A percentile compares a stretch with the other conserved stretches of the same genome.
These are phyloP conservation scores for Chionis minor DNA, from an alignment of 2,113 vertebrate species.

Conservation along the genomic window DNA sequence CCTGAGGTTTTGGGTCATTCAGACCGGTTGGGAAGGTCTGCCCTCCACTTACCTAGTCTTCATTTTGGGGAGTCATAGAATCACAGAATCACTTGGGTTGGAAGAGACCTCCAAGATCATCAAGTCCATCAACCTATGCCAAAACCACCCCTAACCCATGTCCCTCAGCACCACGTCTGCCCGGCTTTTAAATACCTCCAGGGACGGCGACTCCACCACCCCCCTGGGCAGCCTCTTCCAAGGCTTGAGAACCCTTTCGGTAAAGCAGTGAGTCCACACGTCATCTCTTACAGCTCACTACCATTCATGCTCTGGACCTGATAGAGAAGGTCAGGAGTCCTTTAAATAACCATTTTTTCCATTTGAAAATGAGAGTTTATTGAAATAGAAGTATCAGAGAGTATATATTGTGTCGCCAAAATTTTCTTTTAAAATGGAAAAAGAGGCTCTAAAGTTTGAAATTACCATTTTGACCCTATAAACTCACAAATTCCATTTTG, in stretches of 20 bases:
- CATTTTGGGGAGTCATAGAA: background rate
- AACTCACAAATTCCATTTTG: background rate
- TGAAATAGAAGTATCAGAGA: background rate
- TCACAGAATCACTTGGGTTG: background rate
- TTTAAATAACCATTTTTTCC: background rate
- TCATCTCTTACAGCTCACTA: background rate
- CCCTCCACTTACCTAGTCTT: no score
- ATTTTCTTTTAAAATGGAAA: background rate
- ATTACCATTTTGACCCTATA: background rate
- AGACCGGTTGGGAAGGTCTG: no score
- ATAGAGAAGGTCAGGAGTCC: background rate
- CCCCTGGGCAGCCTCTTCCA: background rate
- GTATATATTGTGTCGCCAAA: background rate
- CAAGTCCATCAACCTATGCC: no score
- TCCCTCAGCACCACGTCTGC: no score
- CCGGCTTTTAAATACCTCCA: background rate
- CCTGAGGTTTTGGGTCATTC: fast-evolving
- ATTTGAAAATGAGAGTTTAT: background rate
- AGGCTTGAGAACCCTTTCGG: no score
- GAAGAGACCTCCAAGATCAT: background rate
- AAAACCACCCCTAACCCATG: no score
- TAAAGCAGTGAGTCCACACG: no score
- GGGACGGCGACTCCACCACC: background rate
- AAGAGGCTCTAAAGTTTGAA: background rate
- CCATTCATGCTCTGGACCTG: fast-evolving